Base-by-base conservation (phyloP, 1,140 invertebrate genomes). In the Drosophila sproati region DNA sequence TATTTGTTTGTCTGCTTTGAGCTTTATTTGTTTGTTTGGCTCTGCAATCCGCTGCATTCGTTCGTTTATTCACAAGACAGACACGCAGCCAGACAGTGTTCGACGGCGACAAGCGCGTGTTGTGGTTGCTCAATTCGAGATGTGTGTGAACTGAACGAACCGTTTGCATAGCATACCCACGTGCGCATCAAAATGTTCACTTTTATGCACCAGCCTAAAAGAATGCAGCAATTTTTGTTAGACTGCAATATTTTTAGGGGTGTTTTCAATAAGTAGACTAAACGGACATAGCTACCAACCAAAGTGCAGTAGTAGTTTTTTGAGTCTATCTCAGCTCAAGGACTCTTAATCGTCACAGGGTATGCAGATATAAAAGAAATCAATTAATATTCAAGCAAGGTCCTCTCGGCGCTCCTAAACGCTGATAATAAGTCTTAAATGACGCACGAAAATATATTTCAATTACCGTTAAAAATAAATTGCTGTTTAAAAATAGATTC, bases 1-100 rank as follows among this genome's bases (percentile, higher is more conserved):
- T 77, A 62, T 77, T 73, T 77, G 71, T 77, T 73, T 56, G 63
- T 52, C 77, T 69, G 77, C 67, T 43, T 61, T 68, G 77, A 61
- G 61, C 72, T 80, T 61, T 20, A 0, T 20, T 54, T 63, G 52
- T 64, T 67, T 60, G 4, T 52, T 75, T 41, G 62, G 60, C 35
- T 50, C 4, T 50, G 60, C 60, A n/a, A 48, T 5, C 4, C 12
- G 43, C 56, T 32, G 29, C 39, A 47, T 5, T 56, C 35, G 28
- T 7, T 5, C 35, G 35, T 10, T 3, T 3, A 41, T 41, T 50
- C 3, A 29, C 3, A 50, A 50, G 47, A 29, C 54, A 52, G 47
- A 34, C 39, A 5, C 39, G 5, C 12, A 51, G 31, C 37, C 5
- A 32, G 31, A 39, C 12, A 4, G 7, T 8, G 56, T 43, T 10